Evolutionary conservation across 2,888 invertebrate genomes (phyloP).

Genomic region (Dyspetes luteomarginatus): DNA sequence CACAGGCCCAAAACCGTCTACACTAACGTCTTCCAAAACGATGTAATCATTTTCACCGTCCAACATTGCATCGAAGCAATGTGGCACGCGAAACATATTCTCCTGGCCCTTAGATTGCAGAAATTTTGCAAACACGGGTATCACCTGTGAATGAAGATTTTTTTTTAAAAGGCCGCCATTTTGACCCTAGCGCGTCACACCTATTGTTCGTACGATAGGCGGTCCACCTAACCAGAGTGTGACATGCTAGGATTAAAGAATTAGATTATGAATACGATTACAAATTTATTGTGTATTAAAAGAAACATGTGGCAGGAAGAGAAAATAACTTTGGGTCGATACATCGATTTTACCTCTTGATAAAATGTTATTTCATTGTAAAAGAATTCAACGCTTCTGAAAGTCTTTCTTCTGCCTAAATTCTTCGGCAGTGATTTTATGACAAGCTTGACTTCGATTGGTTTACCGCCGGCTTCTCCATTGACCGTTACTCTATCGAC

Average conservation of each 20-base stretch:
- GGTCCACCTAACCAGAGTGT: too few species aligned
- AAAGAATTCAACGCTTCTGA: conserved; percentile 88
- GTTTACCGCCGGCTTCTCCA: conserved; percentile 81
- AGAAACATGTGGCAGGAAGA: neutral
- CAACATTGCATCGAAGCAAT: conserved; percentile 77
- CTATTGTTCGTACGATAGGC: too few species aligned
- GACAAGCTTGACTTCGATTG: conserved; percentile 85
- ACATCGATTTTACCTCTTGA: conserved; percentile 74
- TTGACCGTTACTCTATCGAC: conserved; percentile 86
- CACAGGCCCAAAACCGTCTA: conserved; percentile 78
- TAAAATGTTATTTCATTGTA: conserved; percentile 89
- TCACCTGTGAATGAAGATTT: conserved; percentile 70
- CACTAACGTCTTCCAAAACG: conserved; percentile 81
- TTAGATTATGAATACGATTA: too few species aligned
- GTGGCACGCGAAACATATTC: conserved; percentile 73
- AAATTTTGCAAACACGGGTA: conserved; percentile 76
- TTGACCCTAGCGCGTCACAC: too few species aligned
- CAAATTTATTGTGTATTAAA: too few species aligned
- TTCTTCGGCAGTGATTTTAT: conserved; percentile 89
- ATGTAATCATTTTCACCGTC: conserved; percentile 83
- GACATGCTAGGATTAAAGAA: too few species aligned
- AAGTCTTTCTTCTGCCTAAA: conserved; percentile 87
- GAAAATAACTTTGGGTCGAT: too few species aligned
- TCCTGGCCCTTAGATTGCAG: conserved; percentile 70
- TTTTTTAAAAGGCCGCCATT: too few species aligned